Percentiles rank a stretch among this genome's conserved stretches.
Evolutionary conservation across 2,888 invertebrate species (phyloP).

Genomic region (Dryobota labecula): DNA sequence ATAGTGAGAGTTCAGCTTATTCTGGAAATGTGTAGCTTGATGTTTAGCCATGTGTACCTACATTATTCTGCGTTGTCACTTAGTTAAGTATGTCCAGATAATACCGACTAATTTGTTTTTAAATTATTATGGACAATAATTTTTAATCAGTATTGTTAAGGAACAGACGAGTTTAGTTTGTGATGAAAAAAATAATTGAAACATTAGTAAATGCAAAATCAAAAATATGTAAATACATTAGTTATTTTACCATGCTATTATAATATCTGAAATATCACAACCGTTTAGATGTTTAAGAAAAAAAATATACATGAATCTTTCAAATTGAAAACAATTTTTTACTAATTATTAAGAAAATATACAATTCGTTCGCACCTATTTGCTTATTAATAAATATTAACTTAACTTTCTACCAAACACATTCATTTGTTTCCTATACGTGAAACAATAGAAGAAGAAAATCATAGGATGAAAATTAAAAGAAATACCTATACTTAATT

Average conservation of each 20-base stretch:
- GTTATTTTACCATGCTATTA: conserved; percentile 12
- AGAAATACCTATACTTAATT: not conserved
- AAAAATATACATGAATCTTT: not conserved
- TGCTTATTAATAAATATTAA: not conserved
- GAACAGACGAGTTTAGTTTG: conserved; percentile 31
- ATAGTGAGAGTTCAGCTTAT: too few species aligned
- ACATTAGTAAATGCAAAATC: conserved; percentile 8
- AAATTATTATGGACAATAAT: conserved; percentile 53
- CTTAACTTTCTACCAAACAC: conserved; percentile 1
- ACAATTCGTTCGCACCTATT: not conserved
- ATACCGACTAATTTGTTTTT: conserved; percentile 19
- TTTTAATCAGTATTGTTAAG: conserved; percentile 35
- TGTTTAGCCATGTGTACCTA: too few species aligned
- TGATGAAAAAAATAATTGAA: conserved; percentile 2
- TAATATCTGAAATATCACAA: not conserved
- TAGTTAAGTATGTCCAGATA: conserved; percentile 22
- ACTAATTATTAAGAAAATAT: not conserved
- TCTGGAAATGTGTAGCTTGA: too few species aligned
- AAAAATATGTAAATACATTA: not conserved
- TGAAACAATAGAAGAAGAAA: conserved; percentile 8
- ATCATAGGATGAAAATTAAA: not conserved
- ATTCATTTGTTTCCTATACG: conserved; percentile 20
- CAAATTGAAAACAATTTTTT: not conserved
- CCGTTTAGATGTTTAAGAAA: not conserved
- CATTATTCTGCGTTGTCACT: not conserved